phyloP scores from a whole-genome alignment of 2,113 vertebrate species.

The Corythaeola cristata region DNA sequence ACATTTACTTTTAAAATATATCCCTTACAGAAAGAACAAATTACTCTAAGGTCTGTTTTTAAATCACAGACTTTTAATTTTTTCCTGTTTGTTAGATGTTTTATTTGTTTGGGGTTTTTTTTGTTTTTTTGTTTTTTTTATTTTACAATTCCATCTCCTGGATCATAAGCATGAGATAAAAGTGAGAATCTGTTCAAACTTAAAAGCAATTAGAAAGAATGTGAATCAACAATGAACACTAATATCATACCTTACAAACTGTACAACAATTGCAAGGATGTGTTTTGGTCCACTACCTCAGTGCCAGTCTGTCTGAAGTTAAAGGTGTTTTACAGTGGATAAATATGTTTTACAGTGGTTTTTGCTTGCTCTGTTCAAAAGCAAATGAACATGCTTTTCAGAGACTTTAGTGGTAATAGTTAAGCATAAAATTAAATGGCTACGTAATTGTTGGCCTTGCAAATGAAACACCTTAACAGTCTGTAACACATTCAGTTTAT shows the following conservation, averaged over 20 bases:
- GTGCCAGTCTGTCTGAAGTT: background rate
- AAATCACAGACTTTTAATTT: background rate
- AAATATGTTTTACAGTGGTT: background rate
- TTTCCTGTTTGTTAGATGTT: background rate
- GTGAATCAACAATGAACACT: background rate
- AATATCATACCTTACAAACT: background rate
- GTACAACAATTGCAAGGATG: background rate
- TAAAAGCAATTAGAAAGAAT: background rate
- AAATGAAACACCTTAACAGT: background rate
- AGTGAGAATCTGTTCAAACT: background rate
- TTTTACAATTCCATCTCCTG: background rate
- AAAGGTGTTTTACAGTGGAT: background rate
- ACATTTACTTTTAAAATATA: background rate
- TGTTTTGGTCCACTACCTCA: background rate
- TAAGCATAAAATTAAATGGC: constrained; percentile 12
- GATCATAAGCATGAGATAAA: background rate
- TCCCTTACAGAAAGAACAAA: background rate
- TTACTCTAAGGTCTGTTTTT: background rate
- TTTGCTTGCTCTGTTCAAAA: background rate
- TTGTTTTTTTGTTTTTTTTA: rapidly evolving
- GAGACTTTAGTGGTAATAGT: background rate
- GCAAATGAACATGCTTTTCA: background rate
- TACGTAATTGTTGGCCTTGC: background rate
- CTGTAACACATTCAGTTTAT: background rate
- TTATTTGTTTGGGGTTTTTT: no score